phyloP scores from a whole-genome alignment of 1,140 invertebrate species.

The Anastrepha ludens region DNA sequence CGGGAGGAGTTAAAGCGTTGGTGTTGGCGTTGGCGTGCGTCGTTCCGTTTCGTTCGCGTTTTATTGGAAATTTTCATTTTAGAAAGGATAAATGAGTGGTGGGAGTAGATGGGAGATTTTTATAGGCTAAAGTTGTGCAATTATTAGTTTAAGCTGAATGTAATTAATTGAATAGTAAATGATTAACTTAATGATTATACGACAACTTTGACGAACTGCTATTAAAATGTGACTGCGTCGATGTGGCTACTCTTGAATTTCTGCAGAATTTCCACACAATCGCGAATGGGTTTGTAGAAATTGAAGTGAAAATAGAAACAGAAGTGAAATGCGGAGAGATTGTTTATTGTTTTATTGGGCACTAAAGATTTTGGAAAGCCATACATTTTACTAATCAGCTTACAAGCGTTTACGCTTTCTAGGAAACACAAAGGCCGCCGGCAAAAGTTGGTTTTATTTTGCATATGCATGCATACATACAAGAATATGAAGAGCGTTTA shows the following conservation, averaged over 20 bases:
- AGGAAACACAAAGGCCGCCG: too few relatives aligned
- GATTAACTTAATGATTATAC: slow-evolving; percentile 41
- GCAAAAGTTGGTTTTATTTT: too few relatives aligned
- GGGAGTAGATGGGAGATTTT: neutral
- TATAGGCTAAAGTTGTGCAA: slow-evolving; percentile 42
- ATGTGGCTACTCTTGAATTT: neutral
- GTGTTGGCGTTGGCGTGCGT: neutral
- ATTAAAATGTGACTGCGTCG: neutral
- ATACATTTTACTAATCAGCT: neutral
- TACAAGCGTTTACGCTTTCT: too few relatives aligned
- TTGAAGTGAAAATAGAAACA: neutral
- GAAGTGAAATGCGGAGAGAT: too few relatives aligned
- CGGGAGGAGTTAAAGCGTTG: neutral
- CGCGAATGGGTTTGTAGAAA: neutral
- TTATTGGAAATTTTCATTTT: neutral
- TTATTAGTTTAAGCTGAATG: slow-evolving; percentile 44
- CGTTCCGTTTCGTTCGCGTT: neutral
- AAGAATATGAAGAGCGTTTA: too few relatives aligned
- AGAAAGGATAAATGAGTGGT: too few relatives aligned
- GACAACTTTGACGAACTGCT: slow-evolving; percentile 8
- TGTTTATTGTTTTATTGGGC: too few relatives aligned
- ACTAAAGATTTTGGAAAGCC: too few relatives aligned
- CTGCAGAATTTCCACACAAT: neutral
- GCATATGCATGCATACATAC: too few relatives aligned
- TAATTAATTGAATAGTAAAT: slow-evolving; percentile 41